These are phyloP conservation scores for Rhynchophorus ferrugineus DNA, from an alignment of 1,140 invertebrate genomes.

Conservation along the genomic window DNA sequence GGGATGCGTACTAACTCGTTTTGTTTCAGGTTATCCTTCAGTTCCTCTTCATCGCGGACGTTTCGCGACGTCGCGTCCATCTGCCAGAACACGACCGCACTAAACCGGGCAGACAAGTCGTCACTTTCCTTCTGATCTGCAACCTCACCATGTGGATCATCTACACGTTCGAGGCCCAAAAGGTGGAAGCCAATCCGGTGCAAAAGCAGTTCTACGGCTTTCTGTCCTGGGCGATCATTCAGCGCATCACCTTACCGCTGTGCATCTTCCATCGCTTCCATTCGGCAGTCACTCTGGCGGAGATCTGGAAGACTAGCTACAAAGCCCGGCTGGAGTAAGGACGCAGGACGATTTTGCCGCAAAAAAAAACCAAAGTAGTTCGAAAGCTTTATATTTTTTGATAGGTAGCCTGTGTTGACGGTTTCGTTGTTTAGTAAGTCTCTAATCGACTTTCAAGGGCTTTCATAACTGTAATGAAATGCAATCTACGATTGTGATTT, in stretches of 20 bases:
- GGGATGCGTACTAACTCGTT: not conserved
- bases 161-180: conserved; percentile 93
- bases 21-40: conserved; percentile 72
- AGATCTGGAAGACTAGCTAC: conserved; percentile 98
- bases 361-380: conserved; percentile 4
- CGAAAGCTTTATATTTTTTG: conserved; percentile 4
- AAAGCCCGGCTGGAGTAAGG: conserved; percentile 74
- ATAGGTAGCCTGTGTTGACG: not conserved
- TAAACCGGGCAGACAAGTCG: conserved; percentile 90
- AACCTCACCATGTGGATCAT: conserved; percentile 94
- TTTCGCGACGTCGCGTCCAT: conserved; percentile 81
- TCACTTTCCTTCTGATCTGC: conserved; percentile 90
- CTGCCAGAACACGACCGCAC: conserved; percentile 83
- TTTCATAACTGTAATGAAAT: not conserved
- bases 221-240: conserved; percentile 89
- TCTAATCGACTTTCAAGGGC: not conserved
- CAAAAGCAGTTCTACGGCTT: conserved; percentile 91
- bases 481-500: not conserved
- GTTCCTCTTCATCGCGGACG: conserved; percentile 91
- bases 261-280: conserved; percentile 97
- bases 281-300: conserved; percentile 91
- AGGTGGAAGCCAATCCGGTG: conserved; percentile 83
- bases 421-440: not conserved
- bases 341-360: no score
- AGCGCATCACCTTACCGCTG: conserved; percentile 85